Conservation (phyloP, 1,140 invertebrate species). For the Sesamia nonagrioides region DNA sequence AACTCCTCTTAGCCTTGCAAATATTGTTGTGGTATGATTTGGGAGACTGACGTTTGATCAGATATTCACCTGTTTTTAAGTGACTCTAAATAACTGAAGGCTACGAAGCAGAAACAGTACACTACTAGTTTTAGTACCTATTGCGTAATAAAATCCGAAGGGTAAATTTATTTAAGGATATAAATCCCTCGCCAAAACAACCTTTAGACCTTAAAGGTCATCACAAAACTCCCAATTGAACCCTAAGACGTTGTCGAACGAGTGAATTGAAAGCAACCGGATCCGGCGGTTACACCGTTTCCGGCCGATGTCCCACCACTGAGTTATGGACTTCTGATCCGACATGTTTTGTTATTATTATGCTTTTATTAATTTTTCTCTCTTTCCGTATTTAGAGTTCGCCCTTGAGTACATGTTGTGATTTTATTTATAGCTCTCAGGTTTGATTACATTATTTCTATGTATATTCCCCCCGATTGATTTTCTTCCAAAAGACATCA, state of each 20-base stretch:
- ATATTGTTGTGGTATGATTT: background rate
- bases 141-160: no score
- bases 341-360: conserved; percentile 64
- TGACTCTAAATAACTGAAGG: no score
- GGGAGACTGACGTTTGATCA: background rate
- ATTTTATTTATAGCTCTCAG: background rate
- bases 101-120: no score
- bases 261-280: conserved; percentile 70
- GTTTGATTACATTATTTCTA: background rate
- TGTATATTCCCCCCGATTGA: no score
- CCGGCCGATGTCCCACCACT: conserved; percentile 72
- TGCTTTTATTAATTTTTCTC: conserved; percentile 57
- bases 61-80: no score
- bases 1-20: background rate
- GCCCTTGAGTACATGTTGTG: conserved; percentile 6
- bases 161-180: background rate
- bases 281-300: conserved; percentile 75
- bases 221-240: conserved; percentile 27
- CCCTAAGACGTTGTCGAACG: conserved; percentile 61
- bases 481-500: no score
- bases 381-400: conserved; percentile 19
- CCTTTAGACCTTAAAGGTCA: conserved; percentile 13
- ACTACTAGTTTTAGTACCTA: no score
- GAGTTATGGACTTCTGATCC: conserved; percentile 74
- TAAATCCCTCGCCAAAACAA: background rate